A percentile compares a stretch with the other conserved stretches of the same genome.
Conservation (phyloP, 2,113 vertebrate species). For the Podarcis muralis region DNA sequence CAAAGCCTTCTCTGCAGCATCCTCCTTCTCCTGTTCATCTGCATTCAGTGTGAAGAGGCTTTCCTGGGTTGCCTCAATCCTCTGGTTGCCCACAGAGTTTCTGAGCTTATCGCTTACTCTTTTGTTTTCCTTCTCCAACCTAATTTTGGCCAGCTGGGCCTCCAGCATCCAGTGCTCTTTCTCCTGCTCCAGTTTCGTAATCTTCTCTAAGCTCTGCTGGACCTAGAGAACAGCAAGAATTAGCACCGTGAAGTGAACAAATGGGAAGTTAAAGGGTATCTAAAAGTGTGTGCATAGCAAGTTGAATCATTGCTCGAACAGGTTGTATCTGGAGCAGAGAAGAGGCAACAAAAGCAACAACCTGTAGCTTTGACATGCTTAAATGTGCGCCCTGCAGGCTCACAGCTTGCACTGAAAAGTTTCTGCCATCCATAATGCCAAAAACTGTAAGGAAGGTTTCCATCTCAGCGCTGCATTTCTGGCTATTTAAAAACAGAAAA, state of each 20-base stretch:
- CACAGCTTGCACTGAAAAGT: neutral
- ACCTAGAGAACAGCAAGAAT: slow-evolving; percentile 79
- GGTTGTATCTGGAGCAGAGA: neutral
- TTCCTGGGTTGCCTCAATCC: slow-evolving; percentile 65
- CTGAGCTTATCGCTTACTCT: slow-evolving; percentile 83
- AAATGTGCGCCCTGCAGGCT: neutral
- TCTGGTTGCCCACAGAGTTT: slow-evolving; percentile 59
- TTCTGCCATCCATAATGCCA: neutral
- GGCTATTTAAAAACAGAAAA: neutral
- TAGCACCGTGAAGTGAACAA: slow-evolving; percentile 24
- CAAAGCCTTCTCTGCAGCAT: slow-evolving; percentile 63
- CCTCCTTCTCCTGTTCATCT: slow-evolving; percentile 67
- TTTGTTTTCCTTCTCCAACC: slow-evolving; percentile 93
- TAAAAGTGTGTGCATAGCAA: slow-evolving; percentile 5
- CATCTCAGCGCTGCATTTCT: neutral
- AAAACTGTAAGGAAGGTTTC: neutral
- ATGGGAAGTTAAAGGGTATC: neutral
- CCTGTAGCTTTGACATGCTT: neutral
- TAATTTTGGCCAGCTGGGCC: slow-evolving; percentile 94
- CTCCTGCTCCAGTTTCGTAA: slow-evolving; percentile 95
- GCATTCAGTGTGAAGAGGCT: slow-evolving; percentile 41
- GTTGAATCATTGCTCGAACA: neutral
- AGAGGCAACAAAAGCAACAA: neutral
- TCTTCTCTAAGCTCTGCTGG: slow-evolving; percentile 96
- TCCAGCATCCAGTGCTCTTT: slow-evolving; percentile 99